Percentiles rank a stretch among this genome's conserved stretches.
phyloP scores from a whole-genome alignment of 1,140 invertebrate genomes.

The Scaptomyza pallida region DNA sequence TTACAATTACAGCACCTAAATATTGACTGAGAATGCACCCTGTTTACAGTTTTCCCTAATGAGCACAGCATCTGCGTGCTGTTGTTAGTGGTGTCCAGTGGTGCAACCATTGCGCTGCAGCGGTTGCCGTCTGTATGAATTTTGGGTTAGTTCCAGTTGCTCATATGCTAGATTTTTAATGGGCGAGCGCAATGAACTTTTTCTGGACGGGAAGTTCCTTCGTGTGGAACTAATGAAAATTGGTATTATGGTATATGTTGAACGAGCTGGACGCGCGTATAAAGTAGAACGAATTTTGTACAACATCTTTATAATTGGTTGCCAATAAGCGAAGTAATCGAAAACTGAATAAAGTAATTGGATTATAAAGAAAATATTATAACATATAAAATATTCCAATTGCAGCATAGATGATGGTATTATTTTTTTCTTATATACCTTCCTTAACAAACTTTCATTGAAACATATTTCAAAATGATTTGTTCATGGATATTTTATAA shows the following conservation, averaged over 20 bases:
- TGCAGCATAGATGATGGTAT: too few species aligned
- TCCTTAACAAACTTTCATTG: too few species aligned
- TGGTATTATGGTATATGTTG: constrained; percentile 2
- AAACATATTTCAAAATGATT: too few species aligned
- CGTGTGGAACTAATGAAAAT: constrained; percentile 50
- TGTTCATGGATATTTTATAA: too few species aligned
- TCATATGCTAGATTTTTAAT: constrained; percentile 38
- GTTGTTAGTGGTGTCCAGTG: not conserved
- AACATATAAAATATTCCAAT: too few species aligned
- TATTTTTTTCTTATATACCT: too few species aligned
- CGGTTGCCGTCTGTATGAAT: constrained; percentile 7
- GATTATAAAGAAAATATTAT: not conserved
- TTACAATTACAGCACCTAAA: constrained; percentile 9
- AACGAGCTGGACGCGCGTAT: constrained; percentile 25
- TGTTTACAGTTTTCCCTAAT: constrained; percentile 24
- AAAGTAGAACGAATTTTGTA: constrained; percentile 28
- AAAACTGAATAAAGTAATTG: not conserved
- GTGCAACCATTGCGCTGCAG: constrained; percentile 1
- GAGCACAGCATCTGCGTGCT: constrained; percentile 35
- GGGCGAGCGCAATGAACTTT: constrained; percentile 37
- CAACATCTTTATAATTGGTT: not conserved
- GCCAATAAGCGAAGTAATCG: not conserved
- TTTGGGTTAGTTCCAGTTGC: constrained; percentile 13
- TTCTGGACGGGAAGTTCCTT: constrained; percentile 26
- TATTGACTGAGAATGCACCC: constrained; percentile 5